phyloP scores from a whole-genome alignment of 2,113 vertebrate species.

The Trichomycterus rosablanca region DNA sequence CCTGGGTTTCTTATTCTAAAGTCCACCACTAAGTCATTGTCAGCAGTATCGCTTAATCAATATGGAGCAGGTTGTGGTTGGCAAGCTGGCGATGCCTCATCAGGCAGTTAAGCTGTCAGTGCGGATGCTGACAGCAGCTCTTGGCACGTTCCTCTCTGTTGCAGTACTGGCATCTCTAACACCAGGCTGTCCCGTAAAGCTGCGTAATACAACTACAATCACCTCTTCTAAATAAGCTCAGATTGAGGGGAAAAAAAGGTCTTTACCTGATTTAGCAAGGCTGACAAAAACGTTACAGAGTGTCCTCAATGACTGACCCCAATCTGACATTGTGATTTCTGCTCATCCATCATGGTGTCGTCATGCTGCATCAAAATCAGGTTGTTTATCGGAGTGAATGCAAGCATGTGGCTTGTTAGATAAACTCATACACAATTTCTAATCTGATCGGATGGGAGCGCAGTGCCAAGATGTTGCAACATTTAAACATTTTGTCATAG shows the following conservation, averaged over 20 bases:
- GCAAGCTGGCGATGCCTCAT: constrained; percentile 28
- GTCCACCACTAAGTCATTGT: constrained; percentile 14
- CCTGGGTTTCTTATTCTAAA: neutral
- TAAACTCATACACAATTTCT: too few species aligned
- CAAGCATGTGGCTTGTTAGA: neutral
- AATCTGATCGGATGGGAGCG: too few species aligned
- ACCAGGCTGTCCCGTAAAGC: neutral
- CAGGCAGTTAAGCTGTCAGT: constrained; percentile 27
- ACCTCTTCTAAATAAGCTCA: too few species aligned
- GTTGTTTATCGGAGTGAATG: neutral
- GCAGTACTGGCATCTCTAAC: constrained; percentile 1
- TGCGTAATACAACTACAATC: neutral
- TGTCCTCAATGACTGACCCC: constrained; percentile 12
- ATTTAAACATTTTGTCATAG: too few species aligned
- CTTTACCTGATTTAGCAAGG: neutral
- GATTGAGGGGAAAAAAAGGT: neutral
- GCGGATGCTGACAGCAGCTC: constrained; percentile 30
- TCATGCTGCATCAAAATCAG: constrained; percentile 16
- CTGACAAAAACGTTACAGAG: neutral
- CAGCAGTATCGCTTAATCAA: constrained; percentile 31
- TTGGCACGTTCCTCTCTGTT: constrained; percentile 7
- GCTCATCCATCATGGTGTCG: constrained; percentile 14
- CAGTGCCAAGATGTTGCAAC: too few species aligned
- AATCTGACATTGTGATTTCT: constrained; percentile 8
- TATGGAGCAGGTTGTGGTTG: constrained; percentile 27